These are phyloP conservation scores for Pachyramphus minor DNA, from an alignment of 2,113 vertebrate genomes.

Conservation along the genomic window DNA sequence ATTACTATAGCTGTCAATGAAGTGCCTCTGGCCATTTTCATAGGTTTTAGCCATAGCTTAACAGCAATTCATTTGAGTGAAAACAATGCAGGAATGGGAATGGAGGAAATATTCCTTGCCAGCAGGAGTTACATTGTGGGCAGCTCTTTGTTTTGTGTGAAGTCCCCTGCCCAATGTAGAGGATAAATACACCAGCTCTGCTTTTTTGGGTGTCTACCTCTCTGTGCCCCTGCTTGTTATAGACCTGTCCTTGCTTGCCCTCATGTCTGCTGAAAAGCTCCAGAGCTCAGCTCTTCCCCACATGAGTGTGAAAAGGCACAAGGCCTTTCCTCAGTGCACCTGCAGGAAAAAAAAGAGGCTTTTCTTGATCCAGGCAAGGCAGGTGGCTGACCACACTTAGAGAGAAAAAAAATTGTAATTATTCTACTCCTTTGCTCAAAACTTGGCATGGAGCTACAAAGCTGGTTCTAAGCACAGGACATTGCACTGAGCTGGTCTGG, in stretches of 20 bases:
- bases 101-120: background rate
- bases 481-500: background rate
- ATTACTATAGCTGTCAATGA: background rate
- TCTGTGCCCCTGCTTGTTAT: background rate
- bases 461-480: background rate
- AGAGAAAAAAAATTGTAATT: background rate
- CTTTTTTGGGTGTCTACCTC: background rate
- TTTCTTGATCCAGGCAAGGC: background rate
- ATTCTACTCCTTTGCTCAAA: background rate
- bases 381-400: background rate
- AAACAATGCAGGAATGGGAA: background rate
- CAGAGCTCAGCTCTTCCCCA: background rate
- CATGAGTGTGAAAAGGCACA: background rate
- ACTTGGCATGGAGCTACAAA: background rate
- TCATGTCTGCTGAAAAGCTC: background rate
- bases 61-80: background rate
- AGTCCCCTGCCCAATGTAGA: background rate
- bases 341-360: background rate
- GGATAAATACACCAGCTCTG: background rate
- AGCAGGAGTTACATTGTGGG: background rate
- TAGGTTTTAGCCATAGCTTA: background rate
- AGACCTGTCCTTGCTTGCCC: conserved; percentile 2
- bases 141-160: background rate
- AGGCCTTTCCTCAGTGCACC: background rate
- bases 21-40: background rate